Evolutionary conservation across 2,797 vertebrate genomes (phyloP), one percentile per base, ranked within the genome.

Genomic region (Trematomus bernacchii): DNA sequence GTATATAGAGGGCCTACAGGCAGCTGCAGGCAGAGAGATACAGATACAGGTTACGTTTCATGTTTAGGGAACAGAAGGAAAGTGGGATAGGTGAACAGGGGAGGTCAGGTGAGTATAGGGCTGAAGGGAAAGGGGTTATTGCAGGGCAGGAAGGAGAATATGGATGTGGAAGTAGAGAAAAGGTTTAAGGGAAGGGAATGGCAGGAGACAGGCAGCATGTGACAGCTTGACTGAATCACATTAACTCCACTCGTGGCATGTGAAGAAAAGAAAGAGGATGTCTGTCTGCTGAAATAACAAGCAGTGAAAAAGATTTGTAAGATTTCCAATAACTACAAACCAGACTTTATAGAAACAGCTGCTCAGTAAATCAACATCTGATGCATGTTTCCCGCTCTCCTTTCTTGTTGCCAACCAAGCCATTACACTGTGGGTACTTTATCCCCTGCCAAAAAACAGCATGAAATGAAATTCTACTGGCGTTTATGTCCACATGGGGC

Each of bases 271-370:
- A 30, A n/a, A 64, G 64, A 60, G 53, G 61, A 75, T 83, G 82
- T 64, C 27, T 76, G 63, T 54, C 59, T 57, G 61, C 67, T 80
- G 73, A 65, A 77, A 82, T 62, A 84, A 75, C 67, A 76, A 71
- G 69, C 51, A 68, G 59, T 71, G 67, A 67, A 81, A 81, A 81
- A 64, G n/a, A 80, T 75, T 69, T 74, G 15, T 27, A 80, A 66
- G 50, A 65, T 74, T 77, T 76, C 50, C 70, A 73, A 30, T 50
- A 51, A n/a, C 53, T 42, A 19, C 58, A 19, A 75, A 78, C 51
- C 62, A 61, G 10, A 46, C 50, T 68, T 47, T 46, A 50, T 14
- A 74, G 50, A 69, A 76, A 74, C 46, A 78, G 61, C 55, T 78
- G 62, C 66, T 66, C 30, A 62, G 66, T 76, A 55, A 74, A 62